These are phyloP conservation scores for Tympanuchus pallidicinctus DNA, from an alignment of 2,113 vertebrate species.

Conservation along the genomic window DNA sequence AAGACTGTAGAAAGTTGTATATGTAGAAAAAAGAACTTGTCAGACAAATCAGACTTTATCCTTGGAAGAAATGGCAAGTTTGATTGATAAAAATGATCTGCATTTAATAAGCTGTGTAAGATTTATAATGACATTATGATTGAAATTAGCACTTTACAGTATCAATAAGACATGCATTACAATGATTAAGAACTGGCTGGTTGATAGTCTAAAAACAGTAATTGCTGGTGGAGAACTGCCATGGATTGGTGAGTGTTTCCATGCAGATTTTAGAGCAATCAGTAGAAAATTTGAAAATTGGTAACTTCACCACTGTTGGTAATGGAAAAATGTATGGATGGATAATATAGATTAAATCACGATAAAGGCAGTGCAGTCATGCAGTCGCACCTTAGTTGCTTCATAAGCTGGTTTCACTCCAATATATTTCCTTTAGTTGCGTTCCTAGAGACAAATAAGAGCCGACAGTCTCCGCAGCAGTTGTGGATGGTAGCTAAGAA, in stretches of 20 bases:
- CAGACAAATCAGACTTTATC: background rate
- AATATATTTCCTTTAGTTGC: background rate
- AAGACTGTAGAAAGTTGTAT: background rate
- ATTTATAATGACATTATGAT: background rate
- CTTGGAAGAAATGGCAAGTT: background rate
- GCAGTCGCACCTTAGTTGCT: background rate
- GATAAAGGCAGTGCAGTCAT: background rate
- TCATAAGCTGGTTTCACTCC: background rate
- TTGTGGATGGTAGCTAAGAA: background rate
- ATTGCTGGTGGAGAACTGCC: background rate
- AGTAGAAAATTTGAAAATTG: background rate
- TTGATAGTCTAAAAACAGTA: background rate
- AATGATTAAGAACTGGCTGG: background rate
- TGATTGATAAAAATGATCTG: background rate
- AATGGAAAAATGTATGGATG: background rate
- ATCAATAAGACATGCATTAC: background rate
- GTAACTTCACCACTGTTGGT: background rate
- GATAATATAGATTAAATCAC: background rate
- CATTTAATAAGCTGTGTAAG: background rate
- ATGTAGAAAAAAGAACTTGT: background rate
- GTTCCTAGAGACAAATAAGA: background rate
- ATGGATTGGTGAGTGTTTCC: background rate
- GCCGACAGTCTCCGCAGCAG: background rate
- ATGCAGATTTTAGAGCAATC: background rate
- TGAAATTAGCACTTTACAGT: background rate